Conservation (phyloP, 2,888 invertebrate genomes). For the Euphydryas editha region DNA sequence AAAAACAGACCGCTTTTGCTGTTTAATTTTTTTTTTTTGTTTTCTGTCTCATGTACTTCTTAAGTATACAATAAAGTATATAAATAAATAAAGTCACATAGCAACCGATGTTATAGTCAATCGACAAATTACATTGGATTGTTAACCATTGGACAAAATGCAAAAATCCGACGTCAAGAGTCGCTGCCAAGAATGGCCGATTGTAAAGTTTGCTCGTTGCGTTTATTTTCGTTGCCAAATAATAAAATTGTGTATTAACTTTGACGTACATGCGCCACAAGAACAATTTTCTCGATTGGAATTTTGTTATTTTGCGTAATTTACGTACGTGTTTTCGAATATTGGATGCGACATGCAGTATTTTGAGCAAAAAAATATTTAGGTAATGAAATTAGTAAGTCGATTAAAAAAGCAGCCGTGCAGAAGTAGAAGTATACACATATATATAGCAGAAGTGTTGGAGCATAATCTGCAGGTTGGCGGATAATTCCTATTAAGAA, state of each 20-base stretch:
- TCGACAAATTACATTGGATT: slow-evolving; percentile 10
- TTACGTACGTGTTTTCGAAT: background rate
- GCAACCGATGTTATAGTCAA: slow-evolving; percentile 10
- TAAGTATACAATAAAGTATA: no score
- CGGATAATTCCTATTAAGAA: no score
- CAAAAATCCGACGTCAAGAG: slow-evolving; percentile 37
- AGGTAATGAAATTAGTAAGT: background rate
- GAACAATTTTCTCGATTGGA: background rate
- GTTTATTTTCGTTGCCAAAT: slow-evolving; percentile 52
- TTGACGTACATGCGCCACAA: slow-evolving; percentile 8
- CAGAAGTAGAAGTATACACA: no score
- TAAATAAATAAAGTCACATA: background rate
- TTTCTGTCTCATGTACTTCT: no score
- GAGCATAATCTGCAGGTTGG: no score
- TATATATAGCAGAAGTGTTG: no score
- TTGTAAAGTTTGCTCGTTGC: slow-evolving; percentile 49
- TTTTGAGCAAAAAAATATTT: no score
- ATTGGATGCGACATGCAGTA: background rate
- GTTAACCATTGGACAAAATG: slow-evolving; percentile 37
- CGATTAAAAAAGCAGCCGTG: background rate
- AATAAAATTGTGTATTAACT: slow-evolving; percentile 24
- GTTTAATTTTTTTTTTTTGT: background rate
- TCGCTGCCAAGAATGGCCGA: slow-evolving; percentile 67
- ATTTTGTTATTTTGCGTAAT: background rate
- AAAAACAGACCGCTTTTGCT: no score